Evolutionary conservation across 2,888 invertebrate species (phyloP).

Genomic region (Ellobium chinense): DNA sequence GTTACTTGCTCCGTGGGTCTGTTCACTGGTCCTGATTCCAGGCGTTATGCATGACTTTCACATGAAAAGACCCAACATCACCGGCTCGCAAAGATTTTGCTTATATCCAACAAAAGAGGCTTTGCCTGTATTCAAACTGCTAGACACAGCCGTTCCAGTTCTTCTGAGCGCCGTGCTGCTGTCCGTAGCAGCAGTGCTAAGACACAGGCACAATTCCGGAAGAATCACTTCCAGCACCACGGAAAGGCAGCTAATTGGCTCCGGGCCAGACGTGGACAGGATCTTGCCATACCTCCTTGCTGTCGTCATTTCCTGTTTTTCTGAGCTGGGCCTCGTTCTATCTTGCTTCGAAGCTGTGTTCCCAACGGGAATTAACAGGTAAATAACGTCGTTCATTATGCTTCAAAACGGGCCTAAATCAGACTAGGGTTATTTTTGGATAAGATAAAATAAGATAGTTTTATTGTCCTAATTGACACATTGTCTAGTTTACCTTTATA

Average conservation of each 20-base stretch:
- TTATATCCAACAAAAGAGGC: background rate
- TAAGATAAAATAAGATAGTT: too few relatives aligned
- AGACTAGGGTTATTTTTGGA: too few relatives aligned
- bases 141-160: conserved; percentile 15
- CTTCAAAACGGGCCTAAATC: too few relatives aligned
- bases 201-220: background rate
- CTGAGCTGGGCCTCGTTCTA: background rate
- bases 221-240: background rate
- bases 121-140: background rate
- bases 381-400: too few relatives aligned
- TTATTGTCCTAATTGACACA: too few relatives aligned
- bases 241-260: background rate
- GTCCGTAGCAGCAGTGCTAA: background rate
- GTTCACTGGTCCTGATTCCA: background rate
- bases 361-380: too few relatives aligned
- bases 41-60: background rate
- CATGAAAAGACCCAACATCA: background rate
- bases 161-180: background rate
- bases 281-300: background rate
- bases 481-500: too few relatives aligned
- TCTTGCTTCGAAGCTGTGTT: too few relatives aligned
- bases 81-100: background rate
- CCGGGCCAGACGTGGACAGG: background rate
- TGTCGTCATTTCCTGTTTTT: background rate
- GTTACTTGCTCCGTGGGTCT: conserved; percentile 8